Base-by-base conservation (phyloP, 2,797 vertebrate species). In the Neopelma chrysocephalum region DNA sequence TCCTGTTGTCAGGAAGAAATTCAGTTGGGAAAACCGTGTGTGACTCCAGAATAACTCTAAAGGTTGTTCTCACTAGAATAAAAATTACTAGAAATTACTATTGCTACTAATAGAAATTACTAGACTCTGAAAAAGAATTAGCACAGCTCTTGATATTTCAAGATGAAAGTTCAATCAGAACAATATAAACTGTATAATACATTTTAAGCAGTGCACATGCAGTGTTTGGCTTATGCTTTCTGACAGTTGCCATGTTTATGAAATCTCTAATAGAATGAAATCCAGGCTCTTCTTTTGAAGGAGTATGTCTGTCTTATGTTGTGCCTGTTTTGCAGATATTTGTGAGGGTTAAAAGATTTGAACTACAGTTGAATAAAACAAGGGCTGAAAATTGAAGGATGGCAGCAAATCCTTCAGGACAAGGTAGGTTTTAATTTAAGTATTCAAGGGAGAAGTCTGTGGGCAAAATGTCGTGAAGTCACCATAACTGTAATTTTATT, bases 361-460 rank as follows among this genome's bases (percentile, higher is more conserved):
- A 92, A 19, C 58, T 87, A 84, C 77, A 64, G 76, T 65, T 73
- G 85, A 94, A 78, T 86, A 89, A 80, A 95, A 89, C 65, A 90
- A 92, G 92, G 82, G 64, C 71, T 84, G 83, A 80, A 93, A 85
- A 86, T 58, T 96, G 92, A 96, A 97, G 96, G 72, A 99, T 99
- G 99, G 98, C 99, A 92, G 96, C 98, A 95, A 99, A 99, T 89
- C 96, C 99, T 86, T 98, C 99, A 65, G 99, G 98, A 97, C 99
- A 98, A 98, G 99, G 99, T 99, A 96, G 60, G 92, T 70, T 93
- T 94, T 76, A 83, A 62, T 68, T 32, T 82, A 48, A 79, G 7
- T 75, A 31, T 70, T 82, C 15, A 31, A n/a, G 15, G 29, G 53
- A 23, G 42, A 73, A n/a, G 31, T 5, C 23, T 32, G 3, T 15